Base-by-base conservation (phyloP, 2,797 vertebrate species). In the Acanthurus lineatus region DNA sequence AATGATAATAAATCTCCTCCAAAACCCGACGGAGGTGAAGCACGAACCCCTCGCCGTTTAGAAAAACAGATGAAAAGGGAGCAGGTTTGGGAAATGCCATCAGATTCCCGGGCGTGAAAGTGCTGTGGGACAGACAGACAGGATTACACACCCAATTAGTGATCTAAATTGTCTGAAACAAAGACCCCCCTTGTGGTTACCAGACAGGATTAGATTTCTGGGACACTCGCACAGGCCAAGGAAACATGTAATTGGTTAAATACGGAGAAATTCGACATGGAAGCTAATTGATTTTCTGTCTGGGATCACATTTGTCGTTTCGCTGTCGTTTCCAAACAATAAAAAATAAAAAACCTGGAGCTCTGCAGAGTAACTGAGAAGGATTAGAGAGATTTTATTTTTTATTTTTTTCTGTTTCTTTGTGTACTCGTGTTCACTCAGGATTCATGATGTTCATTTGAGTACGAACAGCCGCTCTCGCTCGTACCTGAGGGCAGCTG, bases 141-240 rank as follows among this genome's bases (percentile, higher is more conserved):
- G 84, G 89, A 90, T 93, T 90, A 90, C 88, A 87, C 84, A 79
- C 68, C 61, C 74, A 82, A 85, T 92, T 88, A 88, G 75, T 49
- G 71, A 54, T 58, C 44, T 88, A 75, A 91, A 83, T 73, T 0
- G n/a, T 69, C 75, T 74, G 68, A 84, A 86, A 86, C 84, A 87
- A 86, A 87, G 87, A 48, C 49, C 11, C 62, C 58, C 56, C 65
- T 6, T 14, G 60, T 61, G 47, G 65, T 44, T 64, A 17, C 35
- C 48, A 62, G 57, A 73, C n/a, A 44, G 81, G 81, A 85, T 88
- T 90, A 77, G 58, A 70, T 69, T 73, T 65, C 70, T 44, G 19
- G 35, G 77, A 49, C 53, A 12, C 53, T 70, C 49, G 76, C 38
- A 12, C 22, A 58, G 35, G 42, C 32, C 42, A 10, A 42, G 61